Conservation (phyloP, 2,888 invertebrate genomes). For the Sisyra terminalis region DNA sequence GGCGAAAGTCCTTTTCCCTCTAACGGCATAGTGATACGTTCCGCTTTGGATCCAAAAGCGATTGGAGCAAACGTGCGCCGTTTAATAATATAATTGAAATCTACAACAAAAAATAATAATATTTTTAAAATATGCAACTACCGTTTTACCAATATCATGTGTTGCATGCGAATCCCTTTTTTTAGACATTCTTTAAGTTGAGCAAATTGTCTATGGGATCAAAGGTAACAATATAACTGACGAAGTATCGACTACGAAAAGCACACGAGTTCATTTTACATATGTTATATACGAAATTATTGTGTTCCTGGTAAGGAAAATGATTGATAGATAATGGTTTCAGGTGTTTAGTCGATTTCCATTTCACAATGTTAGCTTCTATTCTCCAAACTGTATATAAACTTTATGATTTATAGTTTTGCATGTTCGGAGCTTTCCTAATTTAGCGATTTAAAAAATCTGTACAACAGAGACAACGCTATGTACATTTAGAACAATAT, state of each 20-base stretch:
- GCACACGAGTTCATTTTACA: too few relatives aligned
- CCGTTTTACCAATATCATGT: too few relatives aligned
- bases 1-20: constrained; percentile 17
- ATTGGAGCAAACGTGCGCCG: constrained; percentile 17
- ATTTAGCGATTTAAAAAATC: neutral
- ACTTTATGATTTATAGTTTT: neutral
- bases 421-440: neutral
- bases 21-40: constrained; percentile 18
- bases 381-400: constrained; percentile 1
- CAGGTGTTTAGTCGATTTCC: constrained; percentile 6
- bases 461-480: too few relatives aligned
- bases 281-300: too few relatives aligned
- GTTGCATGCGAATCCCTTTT: too few relatives aligned
- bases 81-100: constrained; percentile 24
- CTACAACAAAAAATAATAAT: constrained; percentile 15
- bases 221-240: too few relatives aligned
- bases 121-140: too few relatives aligned
- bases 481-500: too few relatives aligned
- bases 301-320: neutral
- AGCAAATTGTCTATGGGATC: too few relatives aligned
- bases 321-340: constrained; percentile 6
- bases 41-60: constrained; percentile 21
- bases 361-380: neutral
- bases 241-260: too few relatives aligned
- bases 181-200: too few relatives aligned